Percentiles rank a stretch among this genome's conserved stretches.
Evolutionary conservation across 2,113 vertebrate genomes (phyloP).

Genomic region (Scophthalmus maximus): DNA sequence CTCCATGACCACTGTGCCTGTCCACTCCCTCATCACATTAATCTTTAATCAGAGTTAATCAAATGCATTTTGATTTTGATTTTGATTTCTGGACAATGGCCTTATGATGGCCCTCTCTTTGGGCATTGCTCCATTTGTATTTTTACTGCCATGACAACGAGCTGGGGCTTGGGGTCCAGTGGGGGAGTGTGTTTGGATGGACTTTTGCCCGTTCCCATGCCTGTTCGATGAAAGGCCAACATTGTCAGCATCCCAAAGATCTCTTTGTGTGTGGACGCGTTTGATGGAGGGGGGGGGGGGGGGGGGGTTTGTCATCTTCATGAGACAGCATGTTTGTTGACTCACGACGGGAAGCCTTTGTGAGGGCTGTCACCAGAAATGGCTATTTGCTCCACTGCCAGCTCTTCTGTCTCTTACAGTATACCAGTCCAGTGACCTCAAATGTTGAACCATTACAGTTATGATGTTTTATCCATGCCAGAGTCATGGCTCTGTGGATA

Average conservation of each 20-base stretch:
- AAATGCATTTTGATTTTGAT: conserved; percentile 50
- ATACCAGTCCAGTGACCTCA: conserved; percentile 27
- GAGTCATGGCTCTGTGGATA: not conserved
- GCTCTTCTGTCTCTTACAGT: conserved; percentile 40
- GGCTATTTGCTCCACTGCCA: conserved; percentile 64
- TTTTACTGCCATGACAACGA: conserved; percentile 75
- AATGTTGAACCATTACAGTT: conserved; percentile 15
- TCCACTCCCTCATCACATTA: conserved; percentile 23
- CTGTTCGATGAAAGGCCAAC: conserved; percentile 75
- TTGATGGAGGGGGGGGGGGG: conserved; percentile 59
- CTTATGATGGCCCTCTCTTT: conserved; percentile 44
- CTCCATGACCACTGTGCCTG: not conserved
- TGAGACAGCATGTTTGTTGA: conserved; percentile 74
- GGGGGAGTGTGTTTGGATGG: conserved; percentile 44
- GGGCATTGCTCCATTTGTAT: conserved; percentile 66
- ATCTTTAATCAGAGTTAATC: conserved; percentile 57
- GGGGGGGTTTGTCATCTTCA: conserved; percentile 75
- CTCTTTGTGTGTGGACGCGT: conserved; percentile 73
- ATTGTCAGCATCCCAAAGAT: conserved; percentile 79
- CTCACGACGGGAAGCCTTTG: conserved; percentile 66
- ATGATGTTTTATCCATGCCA: conserved; percentile 12
- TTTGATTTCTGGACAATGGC: conserved; percentile 46
- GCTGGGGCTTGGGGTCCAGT: conserved; percentile 45
- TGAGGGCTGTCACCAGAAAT: conserved; percentile 56
- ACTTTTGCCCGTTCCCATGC: conserved; percentile 46